These are phyloP conservation scores for Pluvianellus socialis DNA, from an alignment of 2,113 vertebrate species.

Conservation along the genomic window DNA sequence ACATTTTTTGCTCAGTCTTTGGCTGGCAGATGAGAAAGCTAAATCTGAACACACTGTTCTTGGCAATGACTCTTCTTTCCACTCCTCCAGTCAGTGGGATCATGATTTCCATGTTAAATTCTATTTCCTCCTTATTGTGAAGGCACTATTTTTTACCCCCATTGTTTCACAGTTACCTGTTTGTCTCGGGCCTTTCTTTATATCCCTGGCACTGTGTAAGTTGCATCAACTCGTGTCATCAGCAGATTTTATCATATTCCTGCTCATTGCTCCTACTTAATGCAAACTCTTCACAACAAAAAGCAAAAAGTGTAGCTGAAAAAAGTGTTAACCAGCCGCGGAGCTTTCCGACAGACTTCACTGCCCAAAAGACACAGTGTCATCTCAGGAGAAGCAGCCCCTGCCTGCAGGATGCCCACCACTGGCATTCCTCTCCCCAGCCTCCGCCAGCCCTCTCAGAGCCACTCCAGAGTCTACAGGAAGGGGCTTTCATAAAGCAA, in stretches of 20 bases:
- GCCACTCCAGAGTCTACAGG: fast-evolving
- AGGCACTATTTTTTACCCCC: neutral
- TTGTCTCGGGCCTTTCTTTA: neutral
- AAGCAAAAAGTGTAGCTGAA: neutral
- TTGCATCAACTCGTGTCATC: neutral
- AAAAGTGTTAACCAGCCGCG: neutral
- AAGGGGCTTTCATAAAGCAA: neutral
- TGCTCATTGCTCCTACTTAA: neutral
- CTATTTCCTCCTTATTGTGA: neutral
- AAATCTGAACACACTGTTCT: slow-evolving; percentile 58
- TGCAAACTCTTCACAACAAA: neutral
- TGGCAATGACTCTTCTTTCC: slow-evolving; percentile 31
- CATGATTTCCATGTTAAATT: slow-evolving; percentile 14
- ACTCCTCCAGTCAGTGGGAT: slow-evolving; percentile 10
- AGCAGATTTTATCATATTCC: neutral
- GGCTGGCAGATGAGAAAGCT: slow-evolving; percentile 57
- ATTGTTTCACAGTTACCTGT: neutral
- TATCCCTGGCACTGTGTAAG: neutral
- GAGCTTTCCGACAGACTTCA: neutral
- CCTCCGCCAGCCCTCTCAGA: neutral
- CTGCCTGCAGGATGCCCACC: neutral
- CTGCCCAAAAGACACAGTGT: fast-evolving
- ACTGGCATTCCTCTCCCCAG: neutral
- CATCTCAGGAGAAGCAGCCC: neutral
- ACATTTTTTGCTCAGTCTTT: slow-evolving; percentile 47